Evolutionary conservation across 1,140 invertebrate species (phyloP), one percentile per base, ranked within the genome.

Genomic region (Antheraea pernyi): DNA sequence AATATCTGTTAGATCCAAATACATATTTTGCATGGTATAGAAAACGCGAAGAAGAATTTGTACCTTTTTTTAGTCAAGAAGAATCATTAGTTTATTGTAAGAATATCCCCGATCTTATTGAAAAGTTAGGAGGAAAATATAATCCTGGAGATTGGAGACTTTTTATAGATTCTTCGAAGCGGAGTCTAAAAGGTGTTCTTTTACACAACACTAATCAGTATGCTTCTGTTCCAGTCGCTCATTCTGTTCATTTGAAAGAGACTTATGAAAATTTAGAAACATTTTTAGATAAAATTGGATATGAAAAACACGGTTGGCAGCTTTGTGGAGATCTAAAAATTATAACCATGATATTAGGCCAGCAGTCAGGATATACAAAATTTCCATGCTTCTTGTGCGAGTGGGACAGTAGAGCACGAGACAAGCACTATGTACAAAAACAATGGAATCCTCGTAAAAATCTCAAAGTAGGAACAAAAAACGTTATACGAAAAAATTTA

Each of bases 341-440:
- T 61, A 61, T 22, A 61, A 61, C n/a, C 19, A 61, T 61, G 59
- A 3, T 61, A 22, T 61, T 61, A 61, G 59, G 59, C 19, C 59
- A 61, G 59, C 59, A 61, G 59, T 61, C 59, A 61, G 59, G 22
- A 30, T 30, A 30, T 30, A 30, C 22, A 30, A 30, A 30, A 30
- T 30, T 30, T 30, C 22, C 22, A 30, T 30, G 22, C 22, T 30
- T 30, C 22, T 30, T 30, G 22, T 30, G 22, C 22, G 22, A 30
- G 53, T 66, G 62, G 69, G 59, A 70, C 63, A 65, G 63, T 37
- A 37, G 69, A 66, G 62, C 62, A 13, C 59, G 46, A 30, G 3
- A 16, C n/a, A 13, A 53, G 46, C 46, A 71, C 19, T 71, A 42
- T 19, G 37, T 53, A 36, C 30, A 46, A 71, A 63, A 67, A 61